phyloP scores from a whole-genome alignment of 2,113 vertebrate species.

The Dendrocopos noguchii region DNA sequence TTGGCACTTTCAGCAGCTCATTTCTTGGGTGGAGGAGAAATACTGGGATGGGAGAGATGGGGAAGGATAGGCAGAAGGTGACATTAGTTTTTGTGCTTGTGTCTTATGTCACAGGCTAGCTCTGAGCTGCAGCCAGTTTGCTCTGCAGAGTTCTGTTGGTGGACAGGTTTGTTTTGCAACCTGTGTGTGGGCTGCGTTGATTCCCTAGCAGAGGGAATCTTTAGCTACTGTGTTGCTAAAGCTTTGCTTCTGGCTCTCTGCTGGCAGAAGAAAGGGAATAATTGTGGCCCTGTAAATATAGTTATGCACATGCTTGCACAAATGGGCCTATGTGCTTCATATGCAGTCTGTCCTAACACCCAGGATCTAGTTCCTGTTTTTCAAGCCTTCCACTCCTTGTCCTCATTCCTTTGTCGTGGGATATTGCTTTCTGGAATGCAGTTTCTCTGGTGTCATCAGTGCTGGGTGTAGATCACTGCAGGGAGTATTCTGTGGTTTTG shows the following conservation, averaged over 20 bases:
- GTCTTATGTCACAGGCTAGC: not conserved
- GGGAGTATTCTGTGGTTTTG: conserved; percentile 63
- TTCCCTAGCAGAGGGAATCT: conserved; percentile 42
- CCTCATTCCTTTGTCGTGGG: conserved; percentile 70
- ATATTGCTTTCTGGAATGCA: conserved; percentile 71
- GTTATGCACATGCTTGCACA: conserved; percentile 64
- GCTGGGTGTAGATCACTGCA: conserved; percentile 67
- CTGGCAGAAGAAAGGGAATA: conserved; percentile 52
- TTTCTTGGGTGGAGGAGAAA: conserved; percentile 12
- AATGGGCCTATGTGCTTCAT: not conserved
- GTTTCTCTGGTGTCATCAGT: conserved; percentile 75
- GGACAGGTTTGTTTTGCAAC: conserved; percentile 47
- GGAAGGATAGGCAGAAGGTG: not conserved
- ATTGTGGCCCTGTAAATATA: conserved; percentile 64
- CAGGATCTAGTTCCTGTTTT: conserved; percentile 59
- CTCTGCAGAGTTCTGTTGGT: conserved; percentile 12
- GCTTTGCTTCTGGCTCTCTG: conserved; percentile 56
- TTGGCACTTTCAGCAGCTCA: not conserved
- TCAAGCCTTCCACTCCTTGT: conserved; percentile 65
- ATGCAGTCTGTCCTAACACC: conserved; percentile 31
- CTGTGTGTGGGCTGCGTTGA: conserved; percentile 15
- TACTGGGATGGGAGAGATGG: not conserved
- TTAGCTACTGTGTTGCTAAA: conserved; percentile 25
- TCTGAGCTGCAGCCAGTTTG: not conserved
- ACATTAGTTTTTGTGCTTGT: not conserved